Base-by-base conservation (phyloP, 1,140 invertebrate genomes). In the Formica exsecta region DNA sequence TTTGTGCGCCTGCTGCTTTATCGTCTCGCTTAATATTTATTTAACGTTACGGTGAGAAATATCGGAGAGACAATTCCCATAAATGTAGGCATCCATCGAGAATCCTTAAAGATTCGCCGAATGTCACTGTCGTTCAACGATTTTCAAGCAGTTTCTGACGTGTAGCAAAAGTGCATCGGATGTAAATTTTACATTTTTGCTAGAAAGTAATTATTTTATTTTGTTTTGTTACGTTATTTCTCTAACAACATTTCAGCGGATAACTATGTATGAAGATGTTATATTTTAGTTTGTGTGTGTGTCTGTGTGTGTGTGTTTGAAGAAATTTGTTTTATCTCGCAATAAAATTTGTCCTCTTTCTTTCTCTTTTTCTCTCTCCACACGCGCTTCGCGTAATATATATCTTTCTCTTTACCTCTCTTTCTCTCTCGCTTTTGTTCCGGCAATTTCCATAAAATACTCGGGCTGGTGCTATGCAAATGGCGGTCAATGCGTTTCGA, bases 1-100 rank as follows among this genome's bases (percentile, higher is more conserved):
- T 90, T 90, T 73, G 81, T 77, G 76, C 61, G n/a, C 51, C 4
- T 59, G 59, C 61, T 66, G 70, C 88, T 87, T 89, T 89, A 90
- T 89, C 80, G 51, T 71, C 48, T 51, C 64, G 13, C 51, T 73
- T 85, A 86, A 87, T 86, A 79, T 90, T 90, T 90, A 85, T 90
- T 90, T 90, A 77, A 86, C 61, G 70, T 76, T 71, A 73, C 13
- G 76, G 66, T 11, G 25, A 73, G 71, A 38, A 36, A 85, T 84
- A 74, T 44, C n/a, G 22, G 5, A 76, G 85, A 73, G 19, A 76
- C 16, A 77, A 79, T 57, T 22, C 13, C 51, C 51, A 16, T 59
- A 7, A 77, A 19, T 1, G 22, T 11, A 75, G 8, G 7, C 22
- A 4, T 59, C 54, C 25, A 29, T 3, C 2, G 9, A 59, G 6